Conservation (phyloP, 2,888 invertebrate genomes). For the Crepidodera aurea region DNA sequence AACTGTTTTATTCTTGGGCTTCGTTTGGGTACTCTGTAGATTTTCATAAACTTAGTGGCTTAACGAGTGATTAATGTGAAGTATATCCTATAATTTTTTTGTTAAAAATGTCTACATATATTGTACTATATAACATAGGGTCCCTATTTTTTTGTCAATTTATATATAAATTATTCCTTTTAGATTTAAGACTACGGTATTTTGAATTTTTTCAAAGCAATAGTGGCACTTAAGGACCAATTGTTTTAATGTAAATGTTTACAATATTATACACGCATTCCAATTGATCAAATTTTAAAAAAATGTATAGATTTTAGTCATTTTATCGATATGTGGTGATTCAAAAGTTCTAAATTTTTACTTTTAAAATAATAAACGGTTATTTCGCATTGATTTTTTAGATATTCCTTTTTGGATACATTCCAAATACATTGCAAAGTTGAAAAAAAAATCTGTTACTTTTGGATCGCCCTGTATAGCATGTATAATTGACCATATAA, state of each 20-base stretch:
- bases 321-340: not conserved
- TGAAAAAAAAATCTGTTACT: too few relatives aligned
- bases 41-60: constrained; percentile 48
- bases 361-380: too few relatives aligned
- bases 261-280: constrained; percentile 28
- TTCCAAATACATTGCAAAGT: too few relatives aligned
- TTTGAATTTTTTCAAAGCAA: constrained; percentile 49
- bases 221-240: constrained; percentile 55
- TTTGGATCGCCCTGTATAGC: not conserved
- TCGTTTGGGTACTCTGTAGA: not conserved
- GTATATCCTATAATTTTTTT: constrained; percentile 42
- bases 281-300: constrained; percentile 18
- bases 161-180: constrained; percentile 48
- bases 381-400: too few relatives aligned
- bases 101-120: constrained; percentile 47
- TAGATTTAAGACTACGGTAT: constrained; percentile 45
- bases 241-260: constrained; percentile 37
- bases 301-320: constrained; percentile 26
- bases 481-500: constrained; percentile 13
- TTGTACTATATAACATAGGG: constrained; percentile 48
- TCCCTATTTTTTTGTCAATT: constrained; percentile 55
- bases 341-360: constrained; percentile 1
- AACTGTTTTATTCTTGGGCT: not conserved
- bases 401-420: too few relatives aligned
- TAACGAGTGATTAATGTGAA: constrained; percentile 49